Conservation (phyloP, 92 coral and sea anemone species). For the Palythoa grandis region DNA sequence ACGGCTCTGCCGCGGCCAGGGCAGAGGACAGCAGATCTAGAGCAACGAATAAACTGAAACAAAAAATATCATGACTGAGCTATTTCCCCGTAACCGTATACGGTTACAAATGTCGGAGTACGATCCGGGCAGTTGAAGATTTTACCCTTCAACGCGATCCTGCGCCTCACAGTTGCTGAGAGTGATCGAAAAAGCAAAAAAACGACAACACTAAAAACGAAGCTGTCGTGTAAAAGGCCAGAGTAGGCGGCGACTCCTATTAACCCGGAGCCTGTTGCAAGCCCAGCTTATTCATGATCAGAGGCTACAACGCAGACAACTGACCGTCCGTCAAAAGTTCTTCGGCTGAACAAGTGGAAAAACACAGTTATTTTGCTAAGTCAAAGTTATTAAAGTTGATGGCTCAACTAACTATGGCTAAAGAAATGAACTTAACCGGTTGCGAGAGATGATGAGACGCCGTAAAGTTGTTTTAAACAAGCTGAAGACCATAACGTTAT, state of each 20-base stretch:
- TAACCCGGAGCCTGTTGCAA: not conserved
- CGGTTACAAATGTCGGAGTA: not conserved
- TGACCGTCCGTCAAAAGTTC: not conserved
- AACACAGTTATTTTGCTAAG: not conserved
- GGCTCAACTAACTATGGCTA: conserved; percentile 3
- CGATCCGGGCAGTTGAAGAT: not conserved
- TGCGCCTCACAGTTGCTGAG: not conserved
- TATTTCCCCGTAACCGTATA: not conserved
- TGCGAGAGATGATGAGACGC: not conserved
- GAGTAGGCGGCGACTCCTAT: not conserved
- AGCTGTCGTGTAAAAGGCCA: not conserved
- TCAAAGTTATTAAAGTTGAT: not conserved
- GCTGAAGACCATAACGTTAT: not conserved
- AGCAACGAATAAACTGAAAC: not conserved
- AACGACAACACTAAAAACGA: not conserved
- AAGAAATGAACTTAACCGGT: not conserved
- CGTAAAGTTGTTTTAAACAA: not conserved
- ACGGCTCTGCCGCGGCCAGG: no score
- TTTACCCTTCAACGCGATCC: not conserved
- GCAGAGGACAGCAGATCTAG: no score
- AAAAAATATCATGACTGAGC: not conserved
- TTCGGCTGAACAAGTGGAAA: not conserved
- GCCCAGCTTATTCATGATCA: not conserved
- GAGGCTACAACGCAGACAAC: not conserved
- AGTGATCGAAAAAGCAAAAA: not conserved